Evolutionary conservation across 2,113 vertebrate species (phyloP), one percentile per base, ranked within the genome.

Genomic region (Varanus komodoensis): DNA sequence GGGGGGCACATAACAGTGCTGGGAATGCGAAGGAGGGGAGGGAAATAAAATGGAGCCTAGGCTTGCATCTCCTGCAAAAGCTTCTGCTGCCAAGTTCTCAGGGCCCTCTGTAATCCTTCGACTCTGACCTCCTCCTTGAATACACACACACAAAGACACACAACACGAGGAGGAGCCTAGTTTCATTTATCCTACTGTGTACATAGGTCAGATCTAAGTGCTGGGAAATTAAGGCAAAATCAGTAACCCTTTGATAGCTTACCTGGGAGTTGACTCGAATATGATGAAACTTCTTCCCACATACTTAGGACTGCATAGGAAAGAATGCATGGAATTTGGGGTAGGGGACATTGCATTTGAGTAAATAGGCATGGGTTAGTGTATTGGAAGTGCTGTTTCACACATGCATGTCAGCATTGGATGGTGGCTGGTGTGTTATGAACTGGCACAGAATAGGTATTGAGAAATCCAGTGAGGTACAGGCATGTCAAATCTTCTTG

Each of bases 101-200:
- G 32, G n/a, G 32, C 21, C 27, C 71, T 34, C 29, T 32, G 19
- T 81, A 88, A 81, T 81, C 89, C 4, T 86, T 85, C 9, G 27
- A 3, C 67, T 80, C 19, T 80, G 48, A 86, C 48, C 89, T 90
- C 89, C 50, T 90, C 83, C 89, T 82, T 89, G 54, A 89, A 50
- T 3, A 61, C 69, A 83, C 87, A 82, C 32, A 38, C 52, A 32
- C 32, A 57, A 50, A 38, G 48, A 32, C 32, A 32, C 21, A 48
- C 54, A 27, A 61, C 9, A n/a, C 87, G 1, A 68, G 57, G n/a
- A 67, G 82, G 44, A 89, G 82, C 29, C 25, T 68, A 12, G 3
- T 14, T 52, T 75, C 9, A 7, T n/a, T 75, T 67, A 17, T 78
- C 44, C 32, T 74, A 8, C 44, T 67, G 4, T 67, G 81, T 83